Percentiles rank a stretch among this genome's conserved stretches.
Evolutionary conservation across 2,797 vertebrate genomes (phyloP).

Genomic region (Falco cherrug): DNA sequence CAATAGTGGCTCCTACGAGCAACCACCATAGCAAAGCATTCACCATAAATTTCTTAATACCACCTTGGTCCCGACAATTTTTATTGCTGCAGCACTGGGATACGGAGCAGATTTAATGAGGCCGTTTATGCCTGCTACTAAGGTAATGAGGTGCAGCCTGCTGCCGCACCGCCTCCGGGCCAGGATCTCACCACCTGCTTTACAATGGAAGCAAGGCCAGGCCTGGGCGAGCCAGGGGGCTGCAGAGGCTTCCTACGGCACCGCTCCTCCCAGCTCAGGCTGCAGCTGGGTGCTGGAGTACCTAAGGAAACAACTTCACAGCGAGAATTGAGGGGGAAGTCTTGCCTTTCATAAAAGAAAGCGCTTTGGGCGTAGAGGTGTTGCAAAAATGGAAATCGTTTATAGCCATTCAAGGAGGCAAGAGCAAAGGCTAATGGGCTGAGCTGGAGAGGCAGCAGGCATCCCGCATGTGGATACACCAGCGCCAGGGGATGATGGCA

Average conservation of each 20-base stretch:
- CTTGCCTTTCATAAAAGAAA: background rate
- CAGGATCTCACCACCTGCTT: background rate
- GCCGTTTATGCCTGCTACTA: background rate
- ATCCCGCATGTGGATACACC: background rate
- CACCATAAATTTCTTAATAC: background rate
- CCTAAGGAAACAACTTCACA: background rate
- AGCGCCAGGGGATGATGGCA: background rate
- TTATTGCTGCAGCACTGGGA: background rate
- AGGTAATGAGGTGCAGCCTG: background rate
- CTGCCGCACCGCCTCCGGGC: background rate
- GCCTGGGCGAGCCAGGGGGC: background rate
- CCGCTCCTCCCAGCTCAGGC: background rate
- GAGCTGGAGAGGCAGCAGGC: background rate
- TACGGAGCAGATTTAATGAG: background rate
- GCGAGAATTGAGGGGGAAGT: background rate
- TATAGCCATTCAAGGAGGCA: background rate
- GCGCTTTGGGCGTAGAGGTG: background rate
- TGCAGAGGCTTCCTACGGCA: background rate
- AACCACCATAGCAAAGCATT: rapidly evolving
- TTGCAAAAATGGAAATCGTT: background rate
- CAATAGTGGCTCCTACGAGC: background rate
- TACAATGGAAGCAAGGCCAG: background rate
- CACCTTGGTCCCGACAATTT: background rate
- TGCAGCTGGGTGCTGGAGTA: background rate
- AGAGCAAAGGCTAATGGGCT: background rate